These are phyloP conservation scores for Leucoptera coffeella DNA, from an alignment of 2,888 invertebrate species.

Conservation along the genomic window DNA sequence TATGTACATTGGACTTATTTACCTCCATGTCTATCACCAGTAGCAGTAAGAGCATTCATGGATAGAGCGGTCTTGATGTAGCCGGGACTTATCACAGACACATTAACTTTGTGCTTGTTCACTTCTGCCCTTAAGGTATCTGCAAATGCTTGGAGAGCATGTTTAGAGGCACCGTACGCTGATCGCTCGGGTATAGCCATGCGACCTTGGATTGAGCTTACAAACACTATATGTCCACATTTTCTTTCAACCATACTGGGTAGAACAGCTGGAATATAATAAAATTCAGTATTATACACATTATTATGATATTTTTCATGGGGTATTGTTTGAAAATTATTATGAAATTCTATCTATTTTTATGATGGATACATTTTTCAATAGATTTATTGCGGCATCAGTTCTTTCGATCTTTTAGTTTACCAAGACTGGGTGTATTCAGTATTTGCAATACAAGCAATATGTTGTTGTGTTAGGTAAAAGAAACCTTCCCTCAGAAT, in stretches of 20 bases:
- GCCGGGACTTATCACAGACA: slow-evolving; percentile 84
- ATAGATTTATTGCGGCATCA: not conserved
- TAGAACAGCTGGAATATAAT: slow-evolving; percentile 61
- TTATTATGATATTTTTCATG: too few relatives aligned
- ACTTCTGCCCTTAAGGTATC: slow-evolving; percentile 89
- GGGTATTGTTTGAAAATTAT: not conserved
- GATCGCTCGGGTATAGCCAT: slow-evolving; percentile 85
- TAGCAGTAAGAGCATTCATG: slow-evolving; percentile 80
- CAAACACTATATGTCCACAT: slow-evolving; percentile 76
- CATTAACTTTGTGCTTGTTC: slow-evolving; percentile 64
- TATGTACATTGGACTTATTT: too few relatives aligned
- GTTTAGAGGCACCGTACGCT: slow-evolving; percentile 89
- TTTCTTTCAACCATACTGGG: slow-evolving; percentile 73
- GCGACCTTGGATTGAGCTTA: slow-evolving; percentile 91
- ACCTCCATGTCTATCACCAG: slow-evolving; percentile 76
- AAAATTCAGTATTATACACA: not conserved
- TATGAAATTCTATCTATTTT: slow-evolving; percentile 1
- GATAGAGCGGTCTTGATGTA: slow-evolving; percentile 90
- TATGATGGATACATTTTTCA: not conserved
- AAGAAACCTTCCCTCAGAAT: too few relatives aligned
- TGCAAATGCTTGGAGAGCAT: slow-evolving; percentile 90
- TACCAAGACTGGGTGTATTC: too few relatives aligned
- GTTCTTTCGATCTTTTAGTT: too few relatives aligned
- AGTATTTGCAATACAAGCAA: too few relatives aligned
- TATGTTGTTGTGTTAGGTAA: too few relatives aligned